Conservation (phyloP, 2,888 invertebrate genomes). For the Dryomyza anilis region DNA sequence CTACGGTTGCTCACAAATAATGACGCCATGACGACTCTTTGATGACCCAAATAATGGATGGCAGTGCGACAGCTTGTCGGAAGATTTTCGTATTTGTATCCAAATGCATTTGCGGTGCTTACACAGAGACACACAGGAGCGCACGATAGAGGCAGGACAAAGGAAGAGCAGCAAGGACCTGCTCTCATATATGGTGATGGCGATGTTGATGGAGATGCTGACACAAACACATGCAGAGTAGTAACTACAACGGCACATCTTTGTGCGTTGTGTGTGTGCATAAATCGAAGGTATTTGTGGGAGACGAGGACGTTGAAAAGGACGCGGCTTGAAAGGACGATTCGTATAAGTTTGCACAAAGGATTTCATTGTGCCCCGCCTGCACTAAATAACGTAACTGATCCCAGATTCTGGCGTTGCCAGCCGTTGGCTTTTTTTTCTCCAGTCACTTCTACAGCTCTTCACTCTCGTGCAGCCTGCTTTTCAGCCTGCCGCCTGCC, state of each 20-base stretch:
- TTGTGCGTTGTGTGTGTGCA: not conserved
- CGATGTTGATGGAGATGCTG: no score
- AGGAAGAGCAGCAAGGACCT: no score
- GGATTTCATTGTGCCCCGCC: slow-evolving; percentile 22
- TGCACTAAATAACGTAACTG: slow-evolving; percentile 17
- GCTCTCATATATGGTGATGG: no score
- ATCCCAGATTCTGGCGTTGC: slow-evolving; percentile 7
- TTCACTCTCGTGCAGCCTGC: no score
- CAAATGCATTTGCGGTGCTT: not conserved
- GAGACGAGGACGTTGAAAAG: not conserved
- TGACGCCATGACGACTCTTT: slow-evolving; percentile 18
- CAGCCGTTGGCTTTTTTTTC: no score
- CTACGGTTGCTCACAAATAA: slow-evolving; percentile 20
- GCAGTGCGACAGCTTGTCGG: slow-evolving; percentile 27
- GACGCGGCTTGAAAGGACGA: not conserved
- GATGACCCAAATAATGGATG: slow-evolving; percentile 29
- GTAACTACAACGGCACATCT: not conserved
- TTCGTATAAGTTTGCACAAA: slow-evolving; percentile 3
- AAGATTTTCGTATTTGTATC: slow-evolving; percentile 11
- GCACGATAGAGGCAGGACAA: not conserved
- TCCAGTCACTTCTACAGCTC: not conserved
- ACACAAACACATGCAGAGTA: no score
- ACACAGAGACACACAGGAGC: not conserved
- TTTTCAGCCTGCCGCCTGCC: not conserved
- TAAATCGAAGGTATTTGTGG: not conserved